Conservation (phyloP, 2,113 vertebrate species). For the Pterocles gutturalis region DNA sequence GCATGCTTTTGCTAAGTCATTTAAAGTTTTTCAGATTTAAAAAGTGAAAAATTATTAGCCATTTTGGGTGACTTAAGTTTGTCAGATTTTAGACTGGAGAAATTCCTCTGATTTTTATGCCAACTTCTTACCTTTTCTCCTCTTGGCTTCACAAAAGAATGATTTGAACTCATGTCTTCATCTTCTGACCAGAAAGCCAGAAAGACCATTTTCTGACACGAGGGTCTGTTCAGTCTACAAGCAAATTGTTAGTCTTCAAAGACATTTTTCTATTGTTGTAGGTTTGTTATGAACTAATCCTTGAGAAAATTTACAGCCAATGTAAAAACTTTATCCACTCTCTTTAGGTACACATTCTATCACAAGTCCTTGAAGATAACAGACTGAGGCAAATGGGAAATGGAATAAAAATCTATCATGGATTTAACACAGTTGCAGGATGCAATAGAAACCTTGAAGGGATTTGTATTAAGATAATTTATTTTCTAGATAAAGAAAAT, state of each 20-base stretch:
- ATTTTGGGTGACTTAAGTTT: too few relatives aligned
- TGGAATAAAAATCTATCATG: background rate
- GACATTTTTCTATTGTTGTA: background rate
- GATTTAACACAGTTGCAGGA: background rate
- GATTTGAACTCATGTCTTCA: too few relatives aligned
- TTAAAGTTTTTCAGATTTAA: too few relatives aligned
- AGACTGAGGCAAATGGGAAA: background rate
- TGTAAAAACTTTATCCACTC: background rate
- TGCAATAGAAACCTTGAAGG: background rate
- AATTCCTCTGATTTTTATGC: too few relatives aligned
- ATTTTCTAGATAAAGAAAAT: slow-evolving; percentile 40
- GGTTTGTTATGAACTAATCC: slow-evolving; percentile 17
- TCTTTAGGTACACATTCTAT: slow-evolving; percentile 1
- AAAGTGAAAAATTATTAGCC: too few relatives aligned
- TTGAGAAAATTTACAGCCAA: slow-evolving; percentile 38
- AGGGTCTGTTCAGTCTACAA: background rate
- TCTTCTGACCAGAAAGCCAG: too few relatives aligned
- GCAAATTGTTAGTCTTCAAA: slow-evolving; percentile 11
- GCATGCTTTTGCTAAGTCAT: too few relatives aligned
- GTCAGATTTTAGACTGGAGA: too few relatives aligned
- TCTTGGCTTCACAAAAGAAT: too few relatives aligned
- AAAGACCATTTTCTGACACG: background rate
- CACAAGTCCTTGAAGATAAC: slow-evolving; percentile 36
- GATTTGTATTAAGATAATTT: slow-evolving; percentile 17
- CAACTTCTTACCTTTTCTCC: too few relatives aligned